Evolutionary conservation across 1,140 invertebrate genomes (phyloP).

Genomic region (Drosophila pseudoananassae): DNA sequence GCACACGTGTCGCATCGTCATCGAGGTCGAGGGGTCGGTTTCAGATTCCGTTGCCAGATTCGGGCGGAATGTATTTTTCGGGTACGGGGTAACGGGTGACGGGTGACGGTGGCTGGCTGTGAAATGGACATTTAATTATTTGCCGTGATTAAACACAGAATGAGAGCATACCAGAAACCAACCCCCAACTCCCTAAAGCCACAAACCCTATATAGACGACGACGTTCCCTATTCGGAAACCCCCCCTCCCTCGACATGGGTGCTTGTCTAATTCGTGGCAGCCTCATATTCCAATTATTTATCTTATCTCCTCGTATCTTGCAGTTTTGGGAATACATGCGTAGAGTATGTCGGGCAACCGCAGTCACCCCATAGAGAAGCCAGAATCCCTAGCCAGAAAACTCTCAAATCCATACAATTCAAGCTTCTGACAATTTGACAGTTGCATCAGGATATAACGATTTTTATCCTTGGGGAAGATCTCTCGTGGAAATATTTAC

Average conservation of each 20-base stretch:
- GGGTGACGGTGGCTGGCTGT: slow-evolving; percentile 49
- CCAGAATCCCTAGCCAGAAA: neutral
- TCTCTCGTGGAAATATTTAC: slow-evolving; percentile 71
- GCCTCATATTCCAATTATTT: slow-evolving; percentile 82
- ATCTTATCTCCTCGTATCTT: slow-evolving; percentile 70
- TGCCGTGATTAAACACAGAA: slow-evolving; percentile 73
- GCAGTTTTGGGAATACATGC: slow-evolving; percentile 49
- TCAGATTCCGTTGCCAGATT: slow-evolving; percentile 42
- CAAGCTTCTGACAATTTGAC: slow-evolving; percentile 45
- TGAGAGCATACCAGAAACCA: slow-evolving; percentile 7
- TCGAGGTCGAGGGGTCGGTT: slow-evolving; percentile 39
- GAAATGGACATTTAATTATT: slow-evolving; percentile 84
- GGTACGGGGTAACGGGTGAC: slow-evolving; percentile 1
- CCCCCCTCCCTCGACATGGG: neutral
- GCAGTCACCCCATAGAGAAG: slow-evolving; percentile 1
- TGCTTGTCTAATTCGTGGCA: slow-evolving; percentile 41
- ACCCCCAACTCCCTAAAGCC: neutral
- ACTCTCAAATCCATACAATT: slow-evolving; percentile 10
- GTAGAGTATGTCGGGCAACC: neutral
- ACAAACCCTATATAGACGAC: no score
- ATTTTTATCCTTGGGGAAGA: slow-evolving; percentile 37
- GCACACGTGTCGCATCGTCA: slow-evolving; percentile 75
- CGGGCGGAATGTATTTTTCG: neutral
- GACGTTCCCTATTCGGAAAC: neutral
- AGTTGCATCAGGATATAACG: slow-evolving; percentile 61